A percentile compares a stretch with the other conserved stretches of the same genome.
Evolutionary conservation across 2,113 vertebrate genomes (phyloP).

Genomic region (Psettodes erumei): DNA sequence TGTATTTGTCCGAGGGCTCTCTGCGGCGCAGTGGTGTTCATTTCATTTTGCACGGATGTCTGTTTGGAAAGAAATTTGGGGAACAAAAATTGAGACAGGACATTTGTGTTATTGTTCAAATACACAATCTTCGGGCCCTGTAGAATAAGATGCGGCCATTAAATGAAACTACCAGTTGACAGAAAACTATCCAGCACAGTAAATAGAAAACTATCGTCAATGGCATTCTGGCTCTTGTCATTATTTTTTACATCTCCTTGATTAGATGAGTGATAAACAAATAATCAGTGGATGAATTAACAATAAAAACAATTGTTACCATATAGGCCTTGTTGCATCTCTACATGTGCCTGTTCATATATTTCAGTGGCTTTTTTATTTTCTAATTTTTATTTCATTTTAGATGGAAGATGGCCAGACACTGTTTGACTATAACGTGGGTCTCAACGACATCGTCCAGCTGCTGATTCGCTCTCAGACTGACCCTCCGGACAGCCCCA

Average conservation of each 20-base stretch:
- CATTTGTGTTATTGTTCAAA: background rate
- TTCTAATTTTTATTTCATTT: constrained; percentile 15
- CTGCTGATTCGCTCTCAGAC: constrained; percentile 93
- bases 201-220: too few relatives aligned
- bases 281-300: background rate
- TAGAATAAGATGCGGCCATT: background rate
- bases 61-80: constrained; percentile 16
- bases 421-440: constrained; percentile 97
- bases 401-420: constrained; percentile 99
- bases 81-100: background rate
- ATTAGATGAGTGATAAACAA: background rate
- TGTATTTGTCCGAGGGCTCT: constrained; percentile 39
- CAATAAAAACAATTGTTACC: background rate
- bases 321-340: background rate
- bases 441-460: constrained; percentile 98
- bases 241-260: background rate
- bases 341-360: background rate
- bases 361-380: constrained; percentile 4
- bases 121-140: background rate
- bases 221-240: too few relatives aligned
- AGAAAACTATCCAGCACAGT: too few relatives aligned
- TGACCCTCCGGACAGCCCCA: constrained; percentile 86
- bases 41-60: constrained; percentile 20
- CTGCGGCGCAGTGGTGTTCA: constrained; percentile 12
- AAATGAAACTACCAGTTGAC: background rate